These are phyloP conservation scores for Euphonia xanthogaster DNA, from an alignment of 2,797 vertebrate species.

Conservation along the genomic window DNA sequence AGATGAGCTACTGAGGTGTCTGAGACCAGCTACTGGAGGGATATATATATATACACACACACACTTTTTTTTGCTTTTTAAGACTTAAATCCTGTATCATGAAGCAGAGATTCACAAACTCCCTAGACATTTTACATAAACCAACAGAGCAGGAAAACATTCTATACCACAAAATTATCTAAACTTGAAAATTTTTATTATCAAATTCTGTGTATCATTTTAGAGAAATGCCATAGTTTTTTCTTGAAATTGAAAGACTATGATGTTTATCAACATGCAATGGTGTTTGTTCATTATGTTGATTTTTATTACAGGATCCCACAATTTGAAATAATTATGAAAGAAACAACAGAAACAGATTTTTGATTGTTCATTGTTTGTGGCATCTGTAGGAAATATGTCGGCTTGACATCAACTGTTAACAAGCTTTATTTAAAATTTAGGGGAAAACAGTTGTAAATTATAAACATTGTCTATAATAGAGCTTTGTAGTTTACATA, in stretches of 20 bases:
- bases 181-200: background rate
- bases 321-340: conserved; percentile 75
- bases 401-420: conserved; percentile 65
- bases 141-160: background rate
- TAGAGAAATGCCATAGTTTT: background rate
- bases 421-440: conserved; percentile 73
- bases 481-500: conserved; percentile 75
- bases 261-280: conserved; percentile 78
- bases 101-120: background rate
- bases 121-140: background rate
- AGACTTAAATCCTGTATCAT: background rate
- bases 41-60: no score
- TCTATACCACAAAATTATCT: background rate
- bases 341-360: conserved; percentile 68
- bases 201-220: background rate
- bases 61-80: background rate
- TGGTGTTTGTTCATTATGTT: conserved; percentile 68
- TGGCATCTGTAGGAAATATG: conserved; percentile 75
- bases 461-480: conserved; percentile 78
- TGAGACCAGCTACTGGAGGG: background rate
- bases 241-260: conserved; percentile 70
- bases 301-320: conserved; percentile 75
- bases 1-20: background rate
- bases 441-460: conserved; percentile 65
- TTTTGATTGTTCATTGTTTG: conserved; percentile 79